phyloP scores from a whole-genome alignment of 2,113 vertebrate genomes.

The Megaptera novaeangliae region DNA sequence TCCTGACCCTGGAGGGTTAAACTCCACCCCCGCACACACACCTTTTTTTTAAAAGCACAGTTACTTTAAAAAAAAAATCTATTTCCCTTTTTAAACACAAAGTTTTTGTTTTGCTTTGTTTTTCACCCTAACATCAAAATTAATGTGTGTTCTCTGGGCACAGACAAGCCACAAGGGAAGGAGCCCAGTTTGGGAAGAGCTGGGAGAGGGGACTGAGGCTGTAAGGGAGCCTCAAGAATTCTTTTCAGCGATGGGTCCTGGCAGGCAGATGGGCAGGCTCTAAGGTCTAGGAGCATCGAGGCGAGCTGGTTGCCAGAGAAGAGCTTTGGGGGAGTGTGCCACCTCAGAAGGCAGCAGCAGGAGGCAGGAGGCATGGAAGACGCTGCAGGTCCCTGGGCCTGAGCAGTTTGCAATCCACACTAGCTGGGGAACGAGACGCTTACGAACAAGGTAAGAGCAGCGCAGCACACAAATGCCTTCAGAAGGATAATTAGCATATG shows the following conservation, averaged over 20 bases:
- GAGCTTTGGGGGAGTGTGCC: background rate
- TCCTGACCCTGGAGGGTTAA: background rate
- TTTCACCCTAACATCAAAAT: background rate
- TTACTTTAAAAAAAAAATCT: background rate
- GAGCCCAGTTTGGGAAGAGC: background rate
- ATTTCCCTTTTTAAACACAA: background rate
- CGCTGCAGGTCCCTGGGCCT: background rate
- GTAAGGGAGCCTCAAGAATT: background rate
- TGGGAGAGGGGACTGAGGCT: background rate
- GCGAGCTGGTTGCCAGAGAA: background rate
- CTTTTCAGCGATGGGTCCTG: background rate
- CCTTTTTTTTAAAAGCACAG: background rate
- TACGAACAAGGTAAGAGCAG: slow-evolving; percentile 38
- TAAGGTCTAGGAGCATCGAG: background rate
- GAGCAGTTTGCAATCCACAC: background rate
- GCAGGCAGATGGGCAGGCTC: background rate
- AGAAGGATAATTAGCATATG: slow-evolving; percentile 33
- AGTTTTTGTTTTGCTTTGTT: background rate
- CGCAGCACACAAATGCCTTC: background rate
- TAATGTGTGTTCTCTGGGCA: background rate
- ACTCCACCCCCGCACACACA: too few relatives aligned
- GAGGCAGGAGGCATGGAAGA: background rate
- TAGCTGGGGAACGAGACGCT: background rate
- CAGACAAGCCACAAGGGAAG: background rate
- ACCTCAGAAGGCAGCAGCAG: background rate